A percentile compares a stretch with the other conserved stretches of the same genome.
Evolutionary conservation across 2,888 invertebrate species (phyloP).

Genomic region (Myathropa florea): DNA sequence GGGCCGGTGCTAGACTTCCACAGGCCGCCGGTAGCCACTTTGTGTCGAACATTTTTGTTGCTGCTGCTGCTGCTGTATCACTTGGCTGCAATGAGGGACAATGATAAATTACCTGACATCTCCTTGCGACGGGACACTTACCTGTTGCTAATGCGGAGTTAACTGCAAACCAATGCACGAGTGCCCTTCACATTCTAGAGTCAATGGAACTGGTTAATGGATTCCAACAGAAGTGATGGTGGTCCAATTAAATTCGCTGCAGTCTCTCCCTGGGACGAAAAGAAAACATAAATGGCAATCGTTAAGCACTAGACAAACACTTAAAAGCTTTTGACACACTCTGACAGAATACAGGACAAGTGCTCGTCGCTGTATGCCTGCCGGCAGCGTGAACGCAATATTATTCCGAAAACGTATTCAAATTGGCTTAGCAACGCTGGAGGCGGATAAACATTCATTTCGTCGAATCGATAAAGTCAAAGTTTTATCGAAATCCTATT

Average conservation of each 20-base stretch:
- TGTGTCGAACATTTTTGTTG: slow-evolving; percentile 77
- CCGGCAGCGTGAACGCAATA: neutral
- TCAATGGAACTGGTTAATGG: neutral
- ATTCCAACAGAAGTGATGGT: neutral
- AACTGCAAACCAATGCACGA: slow-evolving; percentile 9
- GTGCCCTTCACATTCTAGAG: slow-evolving; percentile 47
- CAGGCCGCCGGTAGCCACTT: slow-evolving; percentile 80
- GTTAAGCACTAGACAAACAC: slow-evolving; percentile 1
- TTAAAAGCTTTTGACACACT: slow-evolving; percentile 20
- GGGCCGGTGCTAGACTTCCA: slow-evolving; percentile 80
- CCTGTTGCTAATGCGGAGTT: slow-evolving; percentile 39
- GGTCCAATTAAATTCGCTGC: slow-evolving; percentile 9
- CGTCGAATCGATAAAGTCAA: slow-evolving; percentile 30
- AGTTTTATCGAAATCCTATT: slow-evolving; percentile 25
- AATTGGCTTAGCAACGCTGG: slow-evolving; percentile 17
- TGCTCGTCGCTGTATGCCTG: neutral
- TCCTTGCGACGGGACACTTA: neutral
- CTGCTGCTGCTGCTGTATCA: neutral
- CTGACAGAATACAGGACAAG: neutral
- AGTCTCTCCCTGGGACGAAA: neutral
- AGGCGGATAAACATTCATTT: neutral
- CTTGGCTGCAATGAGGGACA: slow-evolving; percentile 5
- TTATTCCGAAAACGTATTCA: neutral
- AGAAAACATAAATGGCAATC: slow-evolving; percentile 4
- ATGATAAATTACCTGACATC: neutral